These are phyloP conservation scores for Diarsia brunnea DNA, from an alignment of 2,888 invertebrate genomes.

Conservation along the genomic window DNA sequence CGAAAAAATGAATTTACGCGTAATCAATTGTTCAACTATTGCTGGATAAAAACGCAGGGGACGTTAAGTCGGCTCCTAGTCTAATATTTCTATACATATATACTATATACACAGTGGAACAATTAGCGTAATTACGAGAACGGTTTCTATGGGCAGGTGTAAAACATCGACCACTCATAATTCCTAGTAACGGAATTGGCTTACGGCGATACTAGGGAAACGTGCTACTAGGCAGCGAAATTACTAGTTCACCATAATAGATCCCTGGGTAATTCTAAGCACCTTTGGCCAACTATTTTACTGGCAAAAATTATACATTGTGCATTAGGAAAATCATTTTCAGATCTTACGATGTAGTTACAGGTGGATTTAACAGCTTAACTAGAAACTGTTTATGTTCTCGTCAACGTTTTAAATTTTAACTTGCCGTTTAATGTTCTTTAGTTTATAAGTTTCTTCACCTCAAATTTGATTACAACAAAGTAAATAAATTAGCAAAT, in stretches of 20 bases:
- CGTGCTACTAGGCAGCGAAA: conserved; percentile 86
- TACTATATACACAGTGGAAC: conserved; percentile 73
- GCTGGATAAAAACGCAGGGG: conserved; percentile 58
- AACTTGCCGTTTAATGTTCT: conserved; percentile 13
- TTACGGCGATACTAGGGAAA: conserved; percentile 87
- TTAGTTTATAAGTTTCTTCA: conserved; percentile 5
- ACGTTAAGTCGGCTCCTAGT: conserved; percentile 59
- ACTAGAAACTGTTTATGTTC: conserved; percentile 16
- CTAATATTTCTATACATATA: conserved; percentile 68
- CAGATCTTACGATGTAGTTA: conserved; percentile 30
- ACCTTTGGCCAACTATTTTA: conserved; percentile 81
- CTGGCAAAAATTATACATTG: conserved; percentile 72
- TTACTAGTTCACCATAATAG: conserved; percentile 85
- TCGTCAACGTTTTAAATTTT: conserved; percentile 1
- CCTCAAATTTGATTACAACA: neutral
- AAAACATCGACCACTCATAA: conserved; percentile 84
- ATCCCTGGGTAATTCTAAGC: conserved; percentile 85
- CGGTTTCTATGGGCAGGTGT: conserved; percentile 88
- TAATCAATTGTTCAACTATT: conserved; percentile 49
- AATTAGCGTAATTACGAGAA: conserved; percentile 88
- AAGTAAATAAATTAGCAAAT: conserved; percentile 4
- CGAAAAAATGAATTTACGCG: conserved; percentile 43
- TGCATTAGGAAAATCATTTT: conserved; percentile 61
- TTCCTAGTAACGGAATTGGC: conserved; percentile 88
- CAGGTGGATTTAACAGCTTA: conserved; percentile 21